A percentile compares a stretch with the other conserved stretches of the same genome.
These are phyloP conservation scores for Polyploca ridens DNA, from an alignment of 2,888 invertebrate species.

Conservation along the genomic window DNA sequence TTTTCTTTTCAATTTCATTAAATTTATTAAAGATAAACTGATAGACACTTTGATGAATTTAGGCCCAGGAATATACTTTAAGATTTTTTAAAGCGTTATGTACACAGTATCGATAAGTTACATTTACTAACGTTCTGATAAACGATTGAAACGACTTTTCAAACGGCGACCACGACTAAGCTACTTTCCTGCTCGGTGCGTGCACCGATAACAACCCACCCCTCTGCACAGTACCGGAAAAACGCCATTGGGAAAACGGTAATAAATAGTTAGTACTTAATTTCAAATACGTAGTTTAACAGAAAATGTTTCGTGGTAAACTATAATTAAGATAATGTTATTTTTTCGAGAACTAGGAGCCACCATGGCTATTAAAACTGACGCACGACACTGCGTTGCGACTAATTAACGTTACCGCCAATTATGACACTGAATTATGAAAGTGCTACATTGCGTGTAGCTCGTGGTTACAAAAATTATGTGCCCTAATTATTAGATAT, in stretches of 20 bases:
- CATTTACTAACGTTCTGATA: background rate
- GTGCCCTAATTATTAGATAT: background rate
- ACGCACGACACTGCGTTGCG: conserved; percentile 33
- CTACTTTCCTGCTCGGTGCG: background rate
- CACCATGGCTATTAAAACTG: conserved; percentile 35
- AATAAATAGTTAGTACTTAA: conserved; percentile 21
- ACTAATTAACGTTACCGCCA: conserved; percentile 60
- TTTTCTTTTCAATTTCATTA: too few relatives aligned
- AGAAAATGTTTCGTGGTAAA: conserved; percentile 55
- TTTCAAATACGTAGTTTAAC: conserved; percentile 36
- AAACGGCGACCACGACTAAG: background rate
- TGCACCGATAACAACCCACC: conserved; percentile 1
- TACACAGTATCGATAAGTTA: too few relatives aligned
- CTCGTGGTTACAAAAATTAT: conserved; percentile 25
- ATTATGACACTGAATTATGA: conserved; percentile 73
- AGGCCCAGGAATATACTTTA: too few relatives aligned
- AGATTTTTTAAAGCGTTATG: too few relatives aligned
- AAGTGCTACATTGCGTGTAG: conserved; percentile 65
- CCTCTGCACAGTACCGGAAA: background rate
- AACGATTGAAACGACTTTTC: background rate
- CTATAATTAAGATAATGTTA: conserved; percentile 60
- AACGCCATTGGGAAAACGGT: background rate
- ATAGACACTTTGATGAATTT: too few relatives aligned
- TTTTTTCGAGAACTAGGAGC: conserved; percentile 38
- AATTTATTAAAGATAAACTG: too few relatives aligned